These are phyloP conservation scores for Ditylenchus weischeri DNA, from an alignment of 2,888 invertebrate species.

Conservation along the genomic window DNA sequence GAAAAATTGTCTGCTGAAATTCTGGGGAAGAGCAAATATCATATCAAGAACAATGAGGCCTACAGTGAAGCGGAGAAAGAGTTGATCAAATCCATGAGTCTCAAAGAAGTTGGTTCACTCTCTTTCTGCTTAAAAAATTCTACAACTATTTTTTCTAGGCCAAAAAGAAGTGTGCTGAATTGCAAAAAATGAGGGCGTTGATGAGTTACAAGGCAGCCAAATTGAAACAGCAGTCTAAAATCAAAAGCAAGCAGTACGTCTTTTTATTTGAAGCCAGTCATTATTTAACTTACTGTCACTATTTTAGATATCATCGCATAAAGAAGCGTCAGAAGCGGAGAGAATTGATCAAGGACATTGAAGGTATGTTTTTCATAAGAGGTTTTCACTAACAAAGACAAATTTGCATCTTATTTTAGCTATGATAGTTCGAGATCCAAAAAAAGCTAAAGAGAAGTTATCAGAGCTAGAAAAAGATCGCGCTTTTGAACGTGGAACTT, in stretches of 20 bases:
- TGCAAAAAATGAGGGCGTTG: conserved; percentile 77
- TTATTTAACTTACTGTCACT: background rate
- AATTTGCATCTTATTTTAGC: too few relatives aligned
- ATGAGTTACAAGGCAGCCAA: conserved; percentile 85
- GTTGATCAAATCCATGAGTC: conserved; percentile 67
- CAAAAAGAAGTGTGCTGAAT: conserved; percentile 59
- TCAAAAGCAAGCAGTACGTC: conserved; percentile 87
- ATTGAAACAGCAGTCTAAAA: conserved; percentile 82
- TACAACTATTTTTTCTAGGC: conserved; percentile 17
- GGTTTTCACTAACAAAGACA: too few relatives aligned
- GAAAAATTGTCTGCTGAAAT: conserved; percentile 45
- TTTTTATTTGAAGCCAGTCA: background rate
- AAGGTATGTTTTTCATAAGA: conserved; percentile 62
- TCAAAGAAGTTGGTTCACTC: conserved; percentile 68
- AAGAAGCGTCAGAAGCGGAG: conserved; percentile 70
- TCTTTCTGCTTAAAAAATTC: too few relatives aligned
- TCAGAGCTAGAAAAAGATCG: conserved; percentile 78
- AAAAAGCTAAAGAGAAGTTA: conserved; percentile 81
- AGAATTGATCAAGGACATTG: conserved; percentile 83
- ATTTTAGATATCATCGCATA: conserved; percentile 67
- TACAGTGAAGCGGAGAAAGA: conserved; percentile 62
- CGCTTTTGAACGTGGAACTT: conserved; percentile 78
- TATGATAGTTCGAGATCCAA: conserved; percentile 80
- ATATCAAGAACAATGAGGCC: conserved; percentile 43
- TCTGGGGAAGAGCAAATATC: conserved; percentile 41